Base-by-base conservation (phyloP, 2,113 vertebrate species). In the Phoxinus phoxinus region DNA sequence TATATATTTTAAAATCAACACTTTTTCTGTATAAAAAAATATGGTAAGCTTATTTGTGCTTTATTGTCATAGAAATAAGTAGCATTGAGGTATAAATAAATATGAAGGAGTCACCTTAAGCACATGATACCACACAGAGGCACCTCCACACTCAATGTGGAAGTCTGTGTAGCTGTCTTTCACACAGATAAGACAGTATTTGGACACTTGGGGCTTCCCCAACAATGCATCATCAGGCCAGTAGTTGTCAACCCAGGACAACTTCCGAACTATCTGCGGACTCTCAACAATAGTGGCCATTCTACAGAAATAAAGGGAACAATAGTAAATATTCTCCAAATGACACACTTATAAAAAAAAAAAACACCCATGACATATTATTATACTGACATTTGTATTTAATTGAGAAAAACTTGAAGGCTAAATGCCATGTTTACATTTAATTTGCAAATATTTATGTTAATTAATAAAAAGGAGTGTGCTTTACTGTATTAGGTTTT, bases 101-200 rank as follows among this genome's bases (percentile, higher is more conserved):
- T 37, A 71, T 23, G 51, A 2, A 80, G 19, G 23, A 83, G 63
- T 86, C 84, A 99, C 98, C 96, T 98, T 99, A 44, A 98, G 95
- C 71, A 99, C 95, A 0, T 99, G 98, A 92, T 99, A 98, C 97
- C 98, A 99, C 15, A 97, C 96, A 0, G 98, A 99, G 67, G 98
- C 97, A 0, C 98, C 98, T 0, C 97, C 98, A 0, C 96, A 98
- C 91, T 98, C 98, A 13, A 99, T 98, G 94, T 99, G 98, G 91
- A 99, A 99, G 92, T 99, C 97, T 0, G 98, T 99, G 91, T 99
- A 99, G 92, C 98, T 99, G 94, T 99, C 98, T 92, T 99, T 99
- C 72, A 99, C 97, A 0, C 98, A 98, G 91, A 99, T 98, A 80
- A 98, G 94, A 93, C 98, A 99, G 93, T 99, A 99, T 93, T 99